These are phyloP conservation scores for Meliscaeva auricollis DNA, from an alignment of 2,888 invertebrate species.

Conservation along the genomic window DNA sequence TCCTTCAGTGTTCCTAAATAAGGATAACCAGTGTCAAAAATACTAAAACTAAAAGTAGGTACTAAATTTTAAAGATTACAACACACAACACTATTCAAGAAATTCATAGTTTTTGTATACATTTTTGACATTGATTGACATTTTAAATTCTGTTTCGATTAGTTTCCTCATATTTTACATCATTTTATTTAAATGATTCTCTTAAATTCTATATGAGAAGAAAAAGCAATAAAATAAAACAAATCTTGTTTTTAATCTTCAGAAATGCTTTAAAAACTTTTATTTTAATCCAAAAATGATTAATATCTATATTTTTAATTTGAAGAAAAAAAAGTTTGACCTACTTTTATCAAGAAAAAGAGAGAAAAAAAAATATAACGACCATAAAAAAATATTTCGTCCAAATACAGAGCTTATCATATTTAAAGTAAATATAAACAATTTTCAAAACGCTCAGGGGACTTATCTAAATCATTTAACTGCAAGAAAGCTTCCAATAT, in stretches of 20 bases:
- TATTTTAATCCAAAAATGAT: slow-evolving; percentile 14
- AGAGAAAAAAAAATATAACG: background rate
- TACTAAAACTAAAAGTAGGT: too few relatives aligned
- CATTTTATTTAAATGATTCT: background rate
- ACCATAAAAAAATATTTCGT: slow-evolving; percentile 3
- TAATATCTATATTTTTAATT: background rate
- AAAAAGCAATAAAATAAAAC: slow-evolving; percentile 10
- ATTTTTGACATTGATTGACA: background rate
- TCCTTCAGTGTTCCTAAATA: too few relatives aligned
- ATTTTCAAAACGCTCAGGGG: slow-evolving; percentile 28
- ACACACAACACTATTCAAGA: background rate
- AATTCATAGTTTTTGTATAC: background rate
- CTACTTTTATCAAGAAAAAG: background rate
- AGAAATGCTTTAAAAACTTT: background rate
- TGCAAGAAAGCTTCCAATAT: slow-evolving; percentile 16
- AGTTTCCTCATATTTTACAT: slow-evolving; percentile 1
- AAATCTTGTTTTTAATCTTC: background rate
- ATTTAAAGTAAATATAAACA: slow-evolving; percentile 22
- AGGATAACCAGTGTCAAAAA: too few relatives aligned
- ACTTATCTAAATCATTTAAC: slow-evolving; percentile 38
- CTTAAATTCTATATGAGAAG: background rate
- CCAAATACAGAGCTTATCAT: slow-evolving; percentile 10
- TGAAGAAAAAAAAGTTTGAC: slow-evolving; percentile 7
- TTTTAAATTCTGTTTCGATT: background rate
- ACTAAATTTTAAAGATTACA: too few relatives aligned